Conservation (phyloP, 1,140 invertebrate genomes). For the Drosophila tani region DNA sequence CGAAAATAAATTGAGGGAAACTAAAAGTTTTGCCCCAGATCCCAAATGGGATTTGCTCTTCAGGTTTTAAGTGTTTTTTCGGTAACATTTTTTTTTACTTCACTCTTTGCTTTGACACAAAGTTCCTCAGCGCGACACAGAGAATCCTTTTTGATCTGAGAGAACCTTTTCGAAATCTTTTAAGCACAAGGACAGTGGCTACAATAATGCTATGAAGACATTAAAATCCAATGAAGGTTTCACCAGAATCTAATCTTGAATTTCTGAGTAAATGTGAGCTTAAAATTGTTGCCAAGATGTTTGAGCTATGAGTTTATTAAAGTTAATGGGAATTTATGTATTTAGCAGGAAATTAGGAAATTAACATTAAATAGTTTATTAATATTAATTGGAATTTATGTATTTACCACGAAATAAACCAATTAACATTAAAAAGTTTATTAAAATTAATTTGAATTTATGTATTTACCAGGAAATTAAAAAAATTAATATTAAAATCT, state of each 20-base stretch:
- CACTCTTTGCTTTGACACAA: constrained; percentile 8
- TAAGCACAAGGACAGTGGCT: constrained; percentile 11
- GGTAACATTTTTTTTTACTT: constrained; percentile 8
- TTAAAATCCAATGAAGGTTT: neutral
- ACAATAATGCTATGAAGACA: constrained; percentile 2
- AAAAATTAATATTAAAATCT: too few species aligned
- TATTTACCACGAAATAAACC: neutral
- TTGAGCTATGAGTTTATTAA: neutral
- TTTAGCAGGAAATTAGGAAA: neutral
- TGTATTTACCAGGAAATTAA: too few species aligned
- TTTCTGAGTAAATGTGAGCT: neutral
- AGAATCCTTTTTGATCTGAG: neutral
- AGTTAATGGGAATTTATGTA: neutral
- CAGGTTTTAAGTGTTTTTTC: constrained; percentile 27
- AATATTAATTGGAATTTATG: neutral
- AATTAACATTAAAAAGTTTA: too few species aligned
- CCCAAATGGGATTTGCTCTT: constrained; percentile 34
- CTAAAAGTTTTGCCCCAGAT: constrained; percentile 51
- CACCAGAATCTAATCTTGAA: neutral
- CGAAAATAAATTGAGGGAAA: constrained; percentile 48
- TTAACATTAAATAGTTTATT: neutral
- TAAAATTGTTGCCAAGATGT: neutral
- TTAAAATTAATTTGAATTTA: too few species aligned
- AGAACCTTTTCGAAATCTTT: constrained; percentile 13
- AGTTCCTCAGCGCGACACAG: neutral